Base-by-base conservation (phyloP, 2,797 vertebrate genomes). In the Holocentrus rufus region DNA sequence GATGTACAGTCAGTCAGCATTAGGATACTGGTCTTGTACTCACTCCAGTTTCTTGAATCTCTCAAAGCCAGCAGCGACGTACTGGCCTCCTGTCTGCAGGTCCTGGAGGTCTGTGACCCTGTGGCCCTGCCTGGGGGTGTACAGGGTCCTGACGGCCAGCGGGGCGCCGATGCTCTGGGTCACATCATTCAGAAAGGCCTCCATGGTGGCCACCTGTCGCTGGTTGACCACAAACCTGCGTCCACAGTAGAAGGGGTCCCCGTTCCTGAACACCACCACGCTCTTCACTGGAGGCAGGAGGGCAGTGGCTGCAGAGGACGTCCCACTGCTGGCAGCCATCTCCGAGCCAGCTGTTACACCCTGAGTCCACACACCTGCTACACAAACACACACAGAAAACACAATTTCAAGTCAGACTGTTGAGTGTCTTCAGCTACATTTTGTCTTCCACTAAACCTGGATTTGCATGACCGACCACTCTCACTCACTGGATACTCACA, bases 61-160 rank as follows among this genome's bases (percentile, higher is more conserved):
- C 79, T 98, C 97, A 0, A 93, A 95, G 23, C 96, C 97, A 0
- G 94, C 96, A 5, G 97, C 97, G 4, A 99, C 95, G 1, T 97
- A 98, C n/a, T 91, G 93, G 2, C 92, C 87, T 57, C 95, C 94
- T 0, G 95, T 94, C 82, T 89, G 91, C 9, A 98, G 91, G 36
- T 96, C 94, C 8, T 91, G 85, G 54, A 98, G 92, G 46, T 92
- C 85, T 0, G 81, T 53, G 61, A 99, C 77, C 1, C 86, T 89
- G 85, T 92, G 95, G 9, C 96, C 96, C 0, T 92, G 89, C 50
- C 82, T 81, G 4, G 95, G 94, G 0, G 96, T 98, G 84, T 96
- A 97, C 67, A 98, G 95, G 47, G 81, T 94, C 80, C 96, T 93
- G 69, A 98, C 80, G 0, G 97, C 97, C 18, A 94, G 80, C 0